Conservation (phyloP, 2,888 invertebrate species). For the Lasioglossum vierecki region DNA sequence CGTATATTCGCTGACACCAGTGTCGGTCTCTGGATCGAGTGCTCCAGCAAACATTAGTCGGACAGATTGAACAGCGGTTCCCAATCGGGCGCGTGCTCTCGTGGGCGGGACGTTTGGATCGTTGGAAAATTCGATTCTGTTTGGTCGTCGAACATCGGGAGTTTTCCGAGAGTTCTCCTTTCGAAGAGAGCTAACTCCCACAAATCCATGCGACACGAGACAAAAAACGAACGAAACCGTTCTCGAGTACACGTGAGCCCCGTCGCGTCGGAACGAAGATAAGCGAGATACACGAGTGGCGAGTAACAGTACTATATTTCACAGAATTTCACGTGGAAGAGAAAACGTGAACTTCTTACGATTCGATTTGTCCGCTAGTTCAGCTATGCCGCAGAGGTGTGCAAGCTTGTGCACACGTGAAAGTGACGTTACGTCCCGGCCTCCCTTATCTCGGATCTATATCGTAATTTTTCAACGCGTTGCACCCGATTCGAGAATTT, state of each 20-base stretch:
- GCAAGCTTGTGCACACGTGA: conserved; percentile 10
- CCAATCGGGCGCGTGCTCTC: neutral
- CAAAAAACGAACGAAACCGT: neutral
- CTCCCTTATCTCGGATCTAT: conserved; percentile 17
- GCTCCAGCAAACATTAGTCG: neutral
- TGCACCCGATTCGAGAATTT: conserved; percentile 5
- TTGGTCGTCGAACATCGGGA: neutral
- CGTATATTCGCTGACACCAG: conserved; percentile 15
- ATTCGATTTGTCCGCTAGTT: conserved; percentile 21
- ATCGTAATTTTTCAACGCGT: conserved; percentile 19
- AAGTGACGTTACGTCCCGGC: conserved; percentile 14
- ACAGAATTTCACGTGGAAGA: conserved; percentile 38
- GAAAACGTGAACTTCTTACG: conserved; percentile 33
- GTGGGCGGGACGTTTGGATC: neutral
- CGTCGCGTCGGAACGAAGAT: conserved; percentile 14
- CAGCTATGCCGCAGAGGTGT: neutral
- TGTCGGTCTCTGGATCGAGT: neutral
- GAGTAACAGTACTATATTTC: conserved; percentile 29
- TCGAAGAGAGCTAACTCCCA: neutral
- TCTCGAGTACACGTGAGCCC: conserved; percentile 10
- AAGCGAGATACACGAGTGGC: conserved; percentile 31
- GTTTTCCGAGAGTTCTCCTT: neutral
- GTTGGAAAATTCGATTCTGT: neutral
- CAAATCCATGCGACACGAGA: conserved; percentile 6
- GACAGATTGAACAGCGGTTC: conserved; percentile 10